phyloP scores from a whole-genome alignment of 2,888 invertebrate species.

The Eupithecia tripunctaria region DNA sequence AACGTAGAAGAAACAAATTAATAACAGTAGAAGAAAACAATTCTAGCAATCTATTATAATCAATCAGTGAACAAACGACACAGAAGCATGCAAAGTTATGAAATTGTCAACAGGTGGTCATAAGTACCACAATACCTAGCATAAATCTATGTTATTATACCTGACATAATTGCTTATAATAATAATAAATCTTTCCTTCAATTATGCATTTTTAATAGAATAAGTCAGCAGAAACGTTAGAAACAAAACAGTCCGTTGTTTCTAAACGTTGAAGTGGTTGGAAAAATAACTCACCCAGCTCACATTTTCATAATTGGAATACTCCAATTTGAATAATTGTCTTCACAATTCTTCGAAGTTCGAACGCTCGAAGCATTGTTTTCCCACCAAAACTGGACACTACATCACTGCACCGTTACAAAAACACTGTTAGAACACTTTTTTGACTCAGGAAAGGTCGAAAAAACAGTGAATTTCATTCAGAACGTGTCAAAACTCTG shows the following conservation, averaged over 20 bases:
- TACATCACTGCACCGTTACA: constrained; percentile 32
- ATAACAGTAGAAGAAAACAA: background rate
- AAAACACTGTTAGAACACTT: constrained; percentile 41
- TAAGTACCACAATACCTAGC: constrained; percentile 16
- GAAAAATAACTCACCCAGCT: constrained; percentile 40
- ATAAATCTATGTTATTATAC: constrained; percentile 28
- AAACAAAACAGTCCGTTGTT: background rate
- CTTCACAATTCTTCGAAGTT: constrained; percentile 36
- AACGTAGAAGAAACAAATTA: background rate
- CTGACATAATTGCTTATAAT: constrained; percentile 17
- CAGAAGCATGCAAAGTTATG: constrained; percentile 36
- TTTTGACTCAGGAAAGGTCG: constrained; percentile 47
- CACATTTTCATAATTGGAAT: constrained; percentile 46
- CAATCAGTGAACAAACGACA: constrained; percentile 23
- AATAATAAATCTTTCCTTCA: constrained; percentile 10
- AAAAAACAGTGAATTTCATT: constrained; percentile 39
- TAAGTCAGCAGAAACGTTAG: background rate
- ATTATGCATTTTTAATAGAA: constrained; percentile 4
- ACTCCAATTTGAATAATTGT: constrained; percentile 44
- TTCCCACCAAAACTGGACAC: constrained; percentile 67
- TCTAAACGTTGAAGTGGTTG: background rate
- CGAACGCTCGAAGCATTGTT: constrained; percentile 41
- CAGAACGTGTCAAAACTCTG: constrained; percentile 56
- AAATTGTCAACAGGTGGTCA: constrained; percentile 41
- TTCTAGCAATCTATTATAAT: constrained; percentile 1